Evolutionary conservation across 2,113 vertebrate genomes (phyloP).

Genomic region (Neotoma lepida): DNA sequence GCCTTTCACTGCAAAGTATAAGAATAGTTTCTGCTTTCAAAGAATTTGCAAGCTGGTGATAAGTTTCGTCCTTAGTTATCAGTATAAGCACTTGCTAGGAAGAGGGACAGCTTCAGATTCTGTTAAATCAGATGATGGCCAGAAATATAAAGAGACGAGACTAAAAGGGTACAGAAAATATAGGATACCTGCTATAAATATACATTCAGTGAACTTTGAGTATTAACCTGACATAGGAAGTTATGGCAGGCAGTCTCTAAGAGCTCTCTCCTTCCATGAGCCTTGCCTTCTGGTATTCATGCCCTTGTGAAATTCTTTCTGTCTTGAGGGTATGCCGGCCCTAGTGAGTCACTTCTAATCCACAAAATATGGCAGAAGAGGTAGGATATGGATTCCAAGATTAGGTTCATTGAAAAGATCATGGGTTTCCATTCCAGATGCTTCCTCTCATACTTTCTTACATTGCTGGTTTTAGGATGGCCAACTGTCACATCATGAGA

Average conservation of each 20-base stretch:
- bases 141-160: constrained; percentile 1
- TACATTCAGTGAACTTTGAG: not conserved
- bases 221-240: not conserved
- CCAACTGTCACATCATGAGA: not conserved
- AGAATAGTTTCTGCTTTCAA: constrained; percentile 26
- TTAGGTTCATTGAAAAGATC: constrained; percentile 27
- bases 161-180: not conserved
- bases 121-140: not conserved
- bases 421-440: constrained; percentile 12
- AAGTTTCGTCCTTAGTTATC: constrained; percentile 6
- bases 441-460: not conserved
- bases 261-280: not conserved
- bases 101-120: not conserved
- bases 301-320: not conserved
- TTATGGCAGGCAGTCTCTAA: not conserved
- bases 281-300: not conserved
- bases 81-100: constrained; percentile 23
- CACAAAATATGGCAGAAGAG: not conserved
- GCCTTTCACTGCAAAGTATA: not conserved
- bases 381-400: constrained; percentile 10
- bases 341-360: constrained; percentile 30
- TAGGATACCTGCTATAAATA: not conserved
- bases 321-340: not conserved
- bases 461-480: not conserved
- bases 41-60: constrained; percentile 43